Conservation (phyloP, 2,797 vertebrate genomes). For the Tangara arthus region DNA sequence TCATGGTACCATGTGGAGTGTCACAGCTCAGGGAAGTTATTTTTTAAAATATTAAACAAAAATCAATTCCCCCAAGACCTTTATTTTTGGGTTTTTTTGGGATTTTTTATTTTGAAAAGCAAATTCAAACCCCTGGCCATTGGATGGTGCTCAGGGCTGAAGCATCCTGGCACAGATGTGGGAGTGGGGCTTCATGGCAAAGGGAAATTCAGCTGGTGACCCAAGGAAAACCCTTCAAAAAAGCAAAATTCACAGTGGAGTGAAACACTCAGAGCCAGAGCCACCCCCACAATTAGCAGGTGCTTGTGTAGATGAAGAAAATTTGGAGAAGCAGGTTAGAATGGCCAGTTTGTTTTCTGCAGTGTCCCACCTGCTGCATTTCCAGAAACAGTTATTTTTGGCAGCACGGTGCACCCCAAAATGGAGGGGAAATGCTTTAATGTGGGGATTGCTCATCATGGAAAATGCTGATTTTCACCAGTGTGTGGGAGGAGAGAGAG, state of each 20-base stretch:
- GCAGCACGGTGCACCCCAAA: background rate
- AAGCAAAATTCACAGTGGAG: background rate
- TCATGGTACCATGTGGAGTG: rapidly evolving
- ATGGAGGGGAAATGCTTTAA: background rate
- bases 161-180: rapidly evolving
- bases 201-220: background rate
- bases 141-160: rapidly evolving
- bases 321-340: rapidly evolving
- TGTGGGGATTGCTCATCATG: rapidly evolving
- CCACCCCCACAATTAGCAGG: background rate
- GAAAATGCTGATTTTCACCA: background rate
- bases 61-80: background rate
- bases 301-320: background rate
- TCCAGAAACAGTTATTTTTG: rapidly evolving
- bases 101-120: background rate
- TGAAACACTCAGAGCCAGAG: background rate
- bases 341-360: too few relatives aligned
- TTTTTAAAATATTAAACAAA: background rate
- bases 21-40: too few relatives aligned
- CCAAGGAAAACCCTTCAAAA: background rate
- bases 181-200: background rate
- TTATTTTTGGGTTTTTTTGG: rapidly evolving
- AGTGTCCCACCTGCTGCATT: background rate
- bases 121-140: background rate
- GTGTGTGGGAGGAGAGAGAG: rapidly evolving